These are phyloP conservation scores for Tragelaphus buxtoni DNA, from an alignment of 2,113 vertebrate genomes.

Conservation along the genomic window DNA sequence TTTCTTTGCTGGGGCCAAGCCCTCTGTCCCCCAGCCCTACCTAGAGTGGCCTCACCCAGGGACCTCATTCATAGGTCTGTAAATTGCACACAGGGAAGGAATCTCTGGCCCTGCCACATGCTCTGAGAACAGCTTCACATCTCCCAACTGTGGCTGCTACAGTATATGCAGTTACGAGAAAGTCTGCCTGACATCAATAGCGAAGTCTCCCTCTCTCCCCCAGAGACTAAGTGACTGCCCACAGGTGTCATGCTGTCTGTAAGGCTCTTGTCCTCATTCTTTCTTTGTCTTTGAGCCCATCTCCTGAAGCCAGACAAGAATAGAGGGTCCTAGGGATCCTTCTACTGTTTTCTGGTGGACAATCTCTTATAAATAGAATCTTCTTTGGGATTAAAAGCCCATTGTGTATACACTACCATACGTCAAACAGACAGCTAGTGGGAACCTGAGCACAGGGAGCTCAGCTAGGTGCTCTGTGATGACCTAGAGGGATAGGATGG, in stretches of 20 bases:
- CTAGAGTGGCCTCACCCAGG: not conserved
- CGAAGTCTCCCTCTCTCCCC: not conserved
- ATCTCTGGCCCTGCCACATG: not conserved
- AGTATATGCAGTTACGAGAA: not conserved
- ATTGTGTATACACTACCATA: not conserved
- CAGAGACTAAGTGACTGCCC: not conserved
- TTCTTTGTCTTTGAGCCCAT: not conserved
- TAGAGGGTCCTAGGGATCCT: not conserved
- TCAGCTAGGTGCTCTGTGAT: not conserved
- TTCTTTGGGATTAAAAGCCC: not conserved
- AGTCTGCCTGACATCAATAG: not conserved
- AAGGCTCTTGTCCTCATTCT: not conserved
- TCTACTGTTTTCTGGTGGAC: not conserved
- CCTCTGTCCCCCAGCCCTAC: not conserved
- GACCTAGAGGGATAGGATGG: not conserved
- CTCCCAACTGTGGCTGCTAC: not conserved
- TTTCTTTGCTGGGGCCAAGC: not conserved
- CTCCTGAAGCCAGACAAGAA: not conserved
- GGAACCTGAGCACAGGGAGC: not conserved
- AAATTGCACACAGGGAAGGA: constrained; percentile 20
- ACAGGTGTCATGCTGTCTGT: no score
- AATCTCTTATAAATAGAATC: not conserved
- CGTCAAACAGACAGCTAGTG: not conserved
- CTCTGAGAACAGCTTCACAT: not conserved
- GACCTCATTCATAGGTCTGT: not conserved